Base-by-base conservation (phyloP, 1,140 invertebrate genomes). In the Frieseomelitta varia region DNA sequence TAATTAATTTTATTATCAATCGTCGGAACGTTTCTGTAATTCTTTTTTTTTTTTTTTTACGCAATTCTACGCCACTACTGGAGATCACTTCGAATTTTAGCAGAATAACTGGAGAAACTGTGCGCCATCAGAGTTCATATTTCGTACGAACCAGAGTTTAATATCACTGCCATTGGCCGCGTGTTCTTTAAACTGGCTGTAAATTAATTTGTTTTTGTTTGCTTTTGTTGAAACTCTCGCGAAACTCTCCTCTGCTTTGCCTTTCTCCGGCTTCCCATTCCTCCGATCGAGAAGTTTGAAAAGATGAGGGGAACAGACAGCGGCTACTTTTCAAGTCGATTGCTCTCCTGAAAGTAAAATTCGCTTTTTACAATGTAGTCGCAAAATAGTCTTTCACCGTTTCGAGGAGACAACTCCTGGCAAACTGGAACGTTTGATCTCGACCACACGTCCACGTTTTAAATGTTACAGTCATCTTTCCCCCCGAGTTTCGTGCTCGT, bases 201-300 rank as follows among this genome's bases (percentile, higher is more conserved):
- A 17, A 10, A 6, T 27, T 17, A 1, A 27, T 27, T 17, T 0
- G 0, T 0, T 1, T 27, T 17, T 0, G 0, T 0, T 1, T 6
- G 14, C 15, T 10, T 27, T 65, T 8, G 27, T 17, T 15, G 14
- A 65, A 15, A 27, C 39, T 8, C 6, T 15, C 14, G 61, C n/a
- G n/a, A n/a, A n/a, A n/a, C n/a, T n/a, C 14, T 2, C 30, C 30
- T 30, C 30, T 27, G 1, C 63, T 6, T 27, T 8, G 63, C 4
- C 1, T 0, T 65, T 8, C 65, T 17, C 17, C 1, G 17, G 17
- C 1, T 67, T 21, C 17, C 2, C 11, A 67, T 21, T 34, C 30
- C 8, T 21, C 8, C 39, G 39, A 47, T 8, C 39, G 39, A 8
- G 39, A 47, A 47, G 8, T 47, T 47, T 47, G 8, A 47, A 47